phyloP scores from a whole-genome alignment of 2,888 invertebrate genomes.

The Thysanoteuthis rhombus region DNA sequence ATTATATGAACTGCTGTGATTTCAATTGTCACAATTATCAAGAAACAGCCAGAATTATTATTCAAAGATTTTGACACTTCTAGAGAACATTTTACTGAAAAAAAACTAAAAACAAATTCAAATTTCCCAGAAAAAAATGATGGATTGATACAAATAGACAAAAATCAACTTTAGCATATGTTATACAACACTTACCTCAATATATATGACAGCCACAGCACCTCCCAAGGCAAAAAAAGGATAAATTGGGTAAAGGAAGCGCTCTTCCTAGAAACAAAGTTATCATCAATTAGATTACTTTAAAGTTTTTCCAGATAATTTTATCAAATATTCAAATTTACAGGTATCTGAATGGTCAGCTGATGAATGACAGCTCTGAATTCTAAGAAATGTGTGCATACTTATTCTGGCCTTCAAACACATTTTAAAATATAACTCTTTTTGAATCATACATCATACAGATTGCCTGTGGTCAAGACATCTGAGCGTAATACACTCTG shows the following conservation, averaged over 20 bases:
- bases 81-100: background rate
- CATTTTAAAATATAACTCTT: too few species aligned
- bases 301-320: background rate
- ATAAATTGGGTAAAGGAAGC: slow-evolving; percentile 94
- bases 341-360: background rate
- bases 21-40: background rate
- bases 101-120: too few species aligned
- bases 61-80: background rate
- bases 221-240: slow-evolving; percentile 75
- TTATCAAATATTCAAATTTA: background rate
- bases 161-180: background rate
- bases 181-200: slow-evolving; percentile 70
- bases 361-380: background rate
- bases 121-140: background rate
- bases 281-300: background rate
- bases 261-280: slow-evolving; percentile 73
- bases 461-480: too few species aligned
- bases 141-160: background rate
- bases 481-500: too few species aligned
- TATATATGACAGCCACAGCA: slow-evolving; percentile 72
- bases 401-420: too few species aligned
- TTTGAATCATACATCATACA: too few species aligned
- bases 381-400: background rate
- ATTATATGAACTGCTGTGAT: background rate
- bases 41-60: background rate